Evolutionary conservation across 2,888 invertebrate genomes (phyloP).

Genomic region (Synergus gifuensis): DNA sequence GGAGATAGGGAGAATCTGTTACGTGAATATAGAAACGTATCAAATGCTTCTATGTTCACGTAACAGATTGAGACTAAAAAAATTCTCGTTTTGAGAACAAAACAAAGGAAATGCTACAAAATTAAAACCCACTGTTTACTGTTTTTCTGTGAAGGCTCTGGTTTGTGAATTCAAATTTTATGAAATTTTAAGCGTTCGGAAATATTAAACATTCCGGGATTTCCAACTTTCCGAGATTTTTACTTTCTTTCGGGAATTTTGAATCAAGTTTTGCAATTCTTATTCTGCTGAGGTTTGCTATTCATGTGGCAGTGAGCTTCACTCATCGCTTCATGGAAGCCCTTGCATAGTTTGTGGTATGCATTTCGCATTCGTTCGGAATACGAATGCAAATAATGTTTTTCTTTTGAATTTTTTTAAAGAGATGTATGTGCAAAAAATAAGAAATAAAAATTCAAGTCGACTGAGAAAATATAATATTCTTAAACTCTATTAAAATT

Average conservation of each 20-base stretch:
- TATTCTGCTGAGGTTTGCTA: slow-evolving; percentile 34
- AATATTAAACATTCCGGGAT: neutral
- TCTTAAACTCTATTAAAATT: no score
- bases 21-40: no score
- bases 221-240: neutral
- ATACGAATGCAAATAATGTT: neutral
- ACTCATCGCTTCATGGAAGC: slow-evolving; percentile 33
- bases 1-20: no score
- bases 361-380: slow-evolving; percentile 27
- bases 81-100: no score
- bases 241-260: neutral
- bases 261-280: slow-evolving; percentile 24
- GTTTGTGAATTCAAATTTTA: neutral
- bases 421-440: neutral
- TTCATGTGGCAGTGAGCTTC: slow-evolving; percentile 24
- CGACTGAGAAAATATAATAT: no score
- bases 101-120: no score
- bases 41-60: no score
- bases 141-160: no score
- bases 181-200: no score
- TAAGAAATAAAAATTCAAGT: neutral
- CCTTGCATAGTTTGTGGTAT: slow-evolving; percentile 16
- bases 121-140: no score
- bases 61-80: no score
- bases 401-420: neutral